Conservation (phyloP, 2,113 vertebrate genomes). For the Ictidomys tridecemlineatus region DNA sequence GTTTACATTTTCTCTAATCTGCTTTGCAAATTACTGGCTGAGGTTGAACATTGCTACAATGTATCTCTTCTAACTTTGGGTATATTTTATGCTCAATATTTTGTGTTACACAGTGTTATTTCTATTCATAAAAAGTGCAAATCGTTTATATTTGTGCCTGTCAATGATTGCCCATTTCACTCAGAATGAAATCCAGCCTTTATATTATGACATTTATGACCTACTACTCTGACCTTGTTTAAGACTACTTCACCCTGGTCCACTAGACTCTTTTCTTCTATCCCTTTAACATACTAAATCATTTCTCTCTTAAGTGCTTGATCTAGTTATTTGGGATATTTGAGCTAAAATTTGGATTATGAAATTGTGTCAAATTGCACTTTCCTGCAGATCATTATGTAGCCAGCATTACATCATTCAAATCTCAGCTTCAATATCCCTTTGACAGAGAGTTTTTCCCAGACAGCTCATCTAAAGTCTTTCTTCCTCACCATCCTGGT, state of each 20-base stretch:
- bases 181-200: not conserved
- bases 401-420: not conserved
- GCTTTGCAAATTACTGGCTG: slow-evolving; percentile 25
- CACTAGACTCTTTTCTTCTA: not conserved
- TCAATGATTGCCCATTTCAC: not conserved
- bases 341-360: slow-evolving; percentile 38
- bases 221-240: not conserved
- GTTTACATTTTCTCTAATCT: slow-evolving; percentile 21
- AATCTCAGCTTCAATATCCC: not conserved
- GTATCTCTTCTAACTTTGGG: not conserved
- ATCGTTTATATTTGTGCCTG: not conserved
- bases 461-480: not conserved
- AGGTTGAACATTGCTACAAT: not conserved
- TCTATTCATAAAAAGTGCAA: not conserved
- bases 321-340: not conserved
- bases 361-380: not conserved
- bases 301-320: not conserved
- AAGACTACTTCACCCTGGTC: not conserved
- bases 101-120: slow-evolving; percentile 22
- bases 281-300: not conserved
- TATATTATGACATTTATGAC: not conserved
- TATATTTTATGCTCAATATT: not conserved
- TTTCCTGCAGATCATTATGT: not conserved
- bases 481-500: not conserved
- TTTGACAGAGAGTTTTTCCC: not conserved